Evolutionary conservation across 2,888 invertebrate species (phyloP).

Genomic region (Coleophora flavipennella): DNA sequence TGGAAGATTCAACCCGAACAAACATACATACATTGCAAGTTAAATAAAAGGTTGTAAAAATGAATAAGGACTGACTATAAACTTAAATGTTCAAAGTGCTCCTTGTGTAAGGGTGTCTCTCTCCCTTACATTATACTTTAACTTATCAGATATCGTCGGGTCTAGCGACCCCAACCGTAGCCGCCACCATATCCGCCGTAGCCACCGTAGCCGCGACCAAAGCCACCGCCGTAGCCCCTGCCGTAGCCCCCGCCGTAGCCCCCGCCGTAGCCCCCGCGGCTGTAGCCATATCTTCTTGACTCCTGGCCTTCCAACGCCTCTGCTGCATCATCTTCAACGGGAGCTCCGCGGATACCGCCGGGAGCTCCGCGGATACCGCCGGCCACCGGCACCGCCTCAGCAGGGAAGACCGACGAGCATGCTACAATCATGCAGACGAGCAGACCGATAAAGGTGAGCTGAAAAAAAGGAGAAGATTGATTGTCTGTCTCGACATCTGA

Average conservation of each 20-base stretch:
- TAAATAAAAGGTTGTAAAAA: too few relatives aligned
- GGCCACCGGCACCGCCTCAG: conserved; percentile 9
- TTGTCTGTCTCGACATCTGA: too few relatives aligned
- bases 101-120: too few relatives aligned
- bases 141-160: too few relatives aligned
- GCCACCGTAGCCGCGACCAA: too few relatives aligned
- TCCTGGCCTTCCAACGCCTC: conserved; percentile 21
- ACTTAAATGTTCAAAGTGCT: too few relatives aligned
- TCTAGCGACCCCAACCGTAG: conserved; percentile 15
- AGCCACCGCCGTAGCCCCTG: conserved; percentile 10
- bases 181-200: conserved; percentile 11
- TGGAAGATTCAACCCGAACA: too few relatives aligned
- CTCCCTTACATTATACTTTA: too few relatives aligned
- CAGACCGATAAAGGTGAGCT: conserved; percentile 33
- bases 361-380: too few relatives aligned
- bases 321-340: conserved; percentile 12
- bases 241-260: conserved; percentile 11
- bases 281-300: conserved; percentile 8
- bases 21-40: too few relatives aligned
- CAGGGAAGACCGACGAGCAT: conserved; percentile 31
- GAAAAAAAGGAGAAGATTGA: conserved; percentile 10
- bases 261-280: conserved; percentile 1
- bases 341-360: too few relatives aligned
- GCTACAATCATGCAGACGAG: conserved; percentile 36
- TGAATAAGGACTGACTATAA: too few relatives aligned